A percentile compares a stretch with the other conserved stretches of the same genome.
Conservation (phyloP, 2,888 invertebrate species). For the Galerucella nymphaeae region DNA sequence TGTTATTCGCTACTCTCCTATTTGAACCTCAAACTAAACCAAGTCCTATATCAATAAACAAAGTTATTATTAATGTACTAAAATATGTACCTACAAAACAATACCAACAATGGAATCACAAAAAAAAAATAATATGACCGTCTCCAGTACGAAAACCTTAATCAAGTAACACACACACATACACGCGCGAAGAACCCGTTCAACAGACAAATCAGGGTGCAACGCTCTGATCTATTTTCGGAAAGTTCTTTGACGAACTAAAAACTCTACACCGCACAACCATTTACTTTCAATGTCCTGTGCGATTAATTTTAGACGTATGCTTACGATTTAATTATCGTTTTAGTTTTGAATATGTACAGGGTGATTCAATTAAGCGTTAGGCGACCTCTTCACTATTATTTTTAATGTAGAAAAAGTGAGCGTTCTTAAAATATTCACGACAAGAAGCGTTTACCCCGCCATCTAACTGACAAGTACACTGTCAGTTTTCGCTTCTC, state of each 20-base stretch:
- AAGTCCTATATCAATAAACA: not conserved
- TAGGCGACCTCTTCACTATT: not conserved
- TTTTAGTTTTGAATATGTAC: constrained; percentile 14
- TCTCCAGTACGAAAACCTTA: not conserved
- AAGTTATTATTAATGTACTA: not conserved
- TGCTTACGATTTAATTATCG: constrained; percentile 16
- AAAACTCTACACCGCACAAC: constrained; percentile 14
- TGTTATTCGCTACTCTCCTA: no score
- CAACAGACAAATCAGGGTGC: constrained; percentile 29
- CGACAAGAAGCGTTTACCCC: no score
- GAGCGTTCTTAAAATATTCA: no score
- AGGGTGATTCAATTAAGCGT: not conserved
- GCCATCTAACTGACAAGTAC: no score
- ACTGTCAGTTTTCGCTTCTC: no score
- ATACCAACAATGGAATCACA: not conserved
- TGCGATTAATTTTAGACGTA: constrained; percentile 38
- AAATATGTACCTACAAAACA: not conserved
- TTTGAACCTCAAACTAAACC: not conserved
- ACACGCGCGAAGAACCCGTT: constrained; percentile 1
- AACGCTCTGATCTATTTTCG: constrained; percentile 38
- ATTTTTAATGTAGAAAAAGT: no score
- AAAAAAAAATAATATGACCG: not conserved
- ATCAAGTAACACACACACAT: not conserved
- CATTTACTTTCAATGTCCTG: constrained; percentile 12
- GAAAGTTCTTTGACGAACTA: constrained; percentile 32